A percentile compares a stretch with the other conserved stretches of the same genome.
Evolutionary conservation across 2,797 vertebrate species (phyloP).

Genomic region (Sebastes jordani): DNA sequence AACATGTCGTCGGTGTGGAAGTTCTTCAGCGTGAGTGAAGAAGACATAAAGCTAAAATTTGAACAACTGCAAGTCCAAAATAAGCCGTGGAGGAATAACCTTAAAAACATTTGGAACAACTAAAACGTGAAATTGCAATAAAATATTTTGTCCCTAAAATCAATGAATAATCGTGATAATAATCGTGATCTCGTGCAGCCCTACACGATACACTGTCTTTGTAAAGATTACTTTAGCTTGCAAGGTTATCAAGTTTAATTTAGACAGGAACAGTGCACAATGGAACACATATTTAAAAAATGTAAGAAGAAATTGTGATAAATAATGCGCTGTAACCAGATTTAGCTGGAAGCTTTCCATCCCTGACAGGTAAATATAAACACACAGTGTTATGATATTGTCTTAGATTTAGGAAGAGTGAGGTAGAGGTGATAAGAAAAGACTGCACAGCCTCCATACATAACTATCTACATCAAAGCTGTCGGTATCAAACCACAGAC

Average conservation of each 20-base stretch:
- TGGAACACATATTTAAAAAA: neutral
- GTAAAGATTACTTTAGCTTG: neutral
- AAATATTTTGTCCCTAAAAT: too few species aligned
- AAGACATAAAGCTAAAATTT: too few species aligned
- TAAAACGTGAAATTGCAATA: too few species aligned
- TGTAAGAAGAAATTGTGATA: neutral
- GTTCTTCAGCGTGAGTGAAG: too few species aligned
- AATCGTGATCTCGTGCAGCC: too few species aligned
- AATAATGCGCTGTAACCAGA: neutral
- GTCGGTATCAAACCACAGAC: neutral
- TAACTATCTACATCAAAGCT: constrained; percentile 14
- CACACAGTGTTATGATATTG: neutral
- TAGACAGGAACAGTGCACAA: neutral
- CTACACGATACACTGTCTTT: neutral
- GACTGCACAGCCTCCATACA: neutral
- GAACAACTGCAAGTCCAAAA: too few species aligned
- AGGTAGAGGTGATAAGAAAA: neutral
- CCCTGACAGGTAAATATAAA: neutral
- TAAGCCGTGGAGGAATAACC: too few species aligned
- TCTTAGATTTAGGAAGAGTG: neutral
- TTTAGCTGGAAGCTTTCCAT: neutral
- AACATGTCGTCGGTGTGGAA: too few species aligned
- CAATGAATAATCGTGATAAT: too few species aligned
- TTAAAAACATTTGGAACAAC: too few species aligned
- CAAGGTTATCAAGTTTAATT: neutral